Evolutionary conservation across 2,113 vertebrate genomes (phyloP), one percentile per base, ranked within the genome.

Genomic region (Panurus biarmicus): DNA sequence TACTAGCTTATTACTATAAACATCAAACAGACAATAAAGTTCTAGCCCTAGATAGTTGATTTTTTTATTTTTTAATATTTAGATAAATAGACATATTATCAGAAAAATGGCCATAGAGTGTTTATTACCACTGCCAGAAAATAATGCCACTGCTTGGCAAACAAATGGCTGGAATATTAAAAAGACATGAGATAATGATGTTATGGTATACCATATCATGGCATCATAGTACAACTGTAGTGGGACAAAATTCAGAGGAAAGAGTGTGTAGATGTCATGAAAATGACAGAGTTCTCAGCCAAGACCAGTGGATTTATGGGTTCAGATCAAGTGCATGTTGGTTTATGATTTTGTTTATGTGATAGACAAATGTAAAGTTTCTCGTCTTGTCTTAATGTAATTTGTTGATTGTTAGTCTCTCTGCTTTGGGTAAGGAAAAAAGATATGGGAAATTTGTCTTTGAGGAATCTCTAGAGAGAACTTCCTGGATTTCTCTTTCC

Each of bases 291-390:
- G 80, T 73, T 73, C 56, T 33, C 54, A 57, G 24, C 36, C 2
- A 8, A 90, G 6, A 70, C 3, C 28, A 48, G 19, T 0, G 4
- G 28, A 91, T 79, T 74, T 89, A 86, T 16, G 40, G 38, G 9
- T 64, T 83, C 67, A 54, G 25, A 38, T 64, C 14, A 62, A 78
- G 40, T 64, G 26, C 24, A 61, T 14, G 66, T n/a, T 71, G 35
- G 25, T 78, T 85, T 80, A 60, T 44, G 57, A 35, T 56, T 94
- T 86, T 79, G 12, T 69, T 93, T 53, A 58, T 22, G 58, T 77
- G 56, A 86, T 51, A 76, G 20, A 64, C 11, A 83, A 80, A 50
- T 13, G 58, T 80, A 82, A 90, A 89, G 69, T 69, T 80, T 45
- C 5, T 48, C 2, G 57, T 85, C 26, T 79, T 65, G 57, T 6